Evolutionary conservation across 2,113 vertebrate genomes (phyloP), one percentile per base, ranked within the genome.

Genomic region (Nibea albiflora): DNA sequence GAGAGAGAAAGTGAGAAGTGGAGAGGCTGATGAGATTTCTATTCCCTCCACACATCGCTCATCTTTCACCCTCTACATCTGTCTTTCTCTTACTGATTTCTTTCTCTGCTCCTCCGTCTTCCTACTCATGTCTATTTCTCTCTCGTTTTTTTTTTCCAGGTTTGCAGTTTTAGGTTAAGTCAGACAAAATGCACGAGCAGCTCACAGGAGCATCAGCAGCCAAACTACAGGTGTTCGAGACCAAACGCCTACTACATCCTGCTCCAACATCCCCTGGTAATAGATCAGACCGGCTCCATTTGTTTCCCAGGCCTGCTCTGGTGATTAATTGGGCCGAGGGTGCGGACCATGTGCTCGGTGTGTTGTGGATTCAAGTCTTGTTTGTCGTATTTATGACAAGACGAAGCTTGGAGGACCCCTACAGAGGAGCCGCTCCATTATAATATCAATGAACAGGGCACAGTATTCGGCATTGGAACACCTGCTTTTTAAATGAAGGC

Each of bases 101-200:
- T 63, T 65, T 50, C 71, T 26, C 61, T 16, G 49, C 64, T 64
- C 24, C 56, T 24, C 35, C 39, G 2, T 22, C 49, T 63, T 72
- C 60, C 52, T 3, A 9, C 78, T 73, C n/a, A 4, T 53, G 50
- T 76, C 35, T 47, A 1, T 46, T 75, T 67, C 65, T 72, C 56
- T 31, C 31, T n/a, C n/a, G n/a, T 49, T 66, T 35, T 69, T 26
- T 46, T 68, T 44, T 66, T 35, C 60, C 50, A 66, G 46, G 20
- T 74, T 78, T 71, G 63, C 78, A 88, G 79, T n/a, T 69, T 58
- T 31, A 11, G 35, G 70, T 89, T 89, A 74, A 71, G 64, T 35
- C 19, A 86, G 72, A 86, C 83, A 87, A 90, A 90, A 91, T 81
- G 66, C 76, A 70, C 35, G 8, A 39, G 71, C 44, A 47, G 70